A percentile compares a stretch with the other conserved stretches of the same genome.
phyloP scores from a whole-genome alignment of 2,888 invertebrate species.

The Latrodectus hesperus region DNA sequence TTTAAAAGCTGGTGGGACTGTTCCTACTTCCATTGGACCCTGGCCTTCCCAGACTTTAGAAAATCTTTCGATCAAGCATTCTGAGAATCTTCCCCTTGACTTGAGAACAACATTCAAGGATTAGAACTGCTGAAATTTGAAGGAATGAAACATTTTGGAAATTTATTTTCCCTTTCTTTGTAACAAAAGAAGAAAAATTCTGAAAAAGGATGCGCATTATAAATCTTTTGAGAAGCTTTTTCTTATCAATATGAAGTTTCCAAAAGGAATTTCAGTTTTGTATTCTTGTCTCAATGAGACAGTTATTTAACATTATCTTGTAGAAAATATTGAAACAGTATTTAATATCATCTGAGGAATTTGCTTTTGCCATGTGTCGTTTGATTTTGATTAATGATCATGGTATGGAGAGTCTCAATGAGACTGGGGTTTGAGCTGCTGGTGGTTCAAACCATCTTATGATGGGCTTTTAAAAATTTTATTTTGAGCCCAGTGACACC shows the following conservation, averaged over 20 bases:
- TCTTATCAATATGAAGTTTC: slow-evolving; percentile 36
- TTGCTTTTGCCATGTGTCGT: slow-evolving; percentile 41
- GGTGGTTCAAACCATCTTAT: background rate
- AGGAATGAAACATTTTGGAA: background rate
- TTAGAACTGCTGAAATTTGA: slow-evolving; percentile 24
- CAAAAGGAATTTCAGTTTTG: slow-evolving; percentile 54
- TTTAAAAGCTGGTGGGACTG: slow-evolving; percentile 38
- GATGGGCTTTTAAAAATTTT: background rate
- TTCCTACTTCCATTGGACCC: slow-evolving; percentile 68
- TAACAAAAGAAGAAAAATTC: slow-evolving; percentile 3
- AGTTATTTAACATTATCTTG: slow-evolving; percentile 37
- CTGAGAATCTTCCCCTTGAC: slow-evolving; percentile 36
- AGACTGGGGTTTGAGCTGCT: slow-evolving; percentile 31
- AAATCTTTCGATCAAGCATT: slow-evolving; percentile 37
- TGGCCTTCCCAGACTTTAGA: slow-evolving; percentile 66
- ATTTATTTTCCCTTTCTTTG: slow-evolving; percentile 8
- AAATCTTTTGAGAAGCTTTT: slow-evolving; percentile 23
- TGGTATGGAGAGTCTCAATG: slow-evolving; percentile 60
- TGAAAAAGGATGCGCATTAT: slow-evolving; percentile 1
- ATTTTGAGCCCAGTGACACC: background rate
- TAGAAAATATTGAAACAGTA: slow-evolving; percentile 52
- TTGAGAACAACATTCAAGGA: slow-evolving; percentile 25
- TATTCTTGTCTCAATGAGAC: slow-evolving; percentile 62
- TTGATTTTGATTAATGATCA: slow-evolving; percentile 53
- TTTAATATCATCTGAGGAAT: slow-evolving; percentile 41